Percentiles rank a stretch among this genome's conserved stretches.
Evolutionary conservation across 2,113 vertebrate genomes (phyloP).

Genomic region (Passer montanus): DNA sequence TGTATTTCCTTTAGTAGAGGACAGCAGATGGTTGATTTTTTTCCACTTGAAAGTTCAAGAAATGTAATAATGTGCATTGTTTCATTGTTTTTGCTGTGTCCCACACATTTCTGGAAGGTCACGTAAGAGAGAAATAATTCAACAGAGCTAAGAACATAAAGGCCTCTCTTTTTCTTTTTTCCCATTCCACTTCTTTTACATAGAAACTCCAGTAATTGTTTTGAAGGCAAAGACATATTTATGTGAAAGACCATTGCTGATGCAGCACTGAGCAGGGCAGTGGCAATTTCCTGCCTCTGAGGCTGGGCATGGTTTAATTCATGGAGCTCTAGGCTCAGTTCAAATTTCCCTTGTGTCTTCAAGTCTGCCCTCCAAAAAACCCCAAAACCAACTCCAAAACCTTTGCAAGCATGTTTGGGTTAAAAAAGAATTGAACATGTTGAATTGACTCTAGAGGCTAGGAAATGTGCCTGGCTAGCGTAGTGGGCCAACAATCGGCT

Average conservation of each 20-base stretch:
- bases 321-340: neutral
- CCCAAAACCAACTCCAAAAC: neutral
- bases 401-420: neutral
- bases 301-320: neutral
- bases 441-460: neutral
- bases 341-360: neutral
- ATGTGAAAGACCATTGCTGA: neutral
- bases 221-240: constrained; percentile 6
- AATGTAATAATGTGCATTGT: neutral
- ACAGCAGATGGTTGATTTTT: neutral
- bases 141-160: neutral
- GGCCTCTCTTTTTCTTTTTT: neutral
- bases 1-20: neutral
- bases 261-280: neutral
- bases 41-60: neutral
- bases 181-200: neutral
- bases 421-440: neutral
- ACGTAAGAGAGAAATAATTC: neutral
- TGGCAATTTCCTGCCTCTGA: neutral
- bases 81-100: neutral
- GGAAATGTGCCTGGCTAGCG: neutral
- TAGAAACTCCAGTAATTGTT: neutral
- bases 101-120: constrained; percentile 1
- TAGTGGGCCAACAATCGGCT: neutral
- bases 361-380: neutral